A percentile compares a stretch with the other conserved stretches of the same genome.
Evolutionary conservation across 2,113 vertebrate genomes (phyloP).

Genomic region (Arvicanthis niloticus): DNA sequence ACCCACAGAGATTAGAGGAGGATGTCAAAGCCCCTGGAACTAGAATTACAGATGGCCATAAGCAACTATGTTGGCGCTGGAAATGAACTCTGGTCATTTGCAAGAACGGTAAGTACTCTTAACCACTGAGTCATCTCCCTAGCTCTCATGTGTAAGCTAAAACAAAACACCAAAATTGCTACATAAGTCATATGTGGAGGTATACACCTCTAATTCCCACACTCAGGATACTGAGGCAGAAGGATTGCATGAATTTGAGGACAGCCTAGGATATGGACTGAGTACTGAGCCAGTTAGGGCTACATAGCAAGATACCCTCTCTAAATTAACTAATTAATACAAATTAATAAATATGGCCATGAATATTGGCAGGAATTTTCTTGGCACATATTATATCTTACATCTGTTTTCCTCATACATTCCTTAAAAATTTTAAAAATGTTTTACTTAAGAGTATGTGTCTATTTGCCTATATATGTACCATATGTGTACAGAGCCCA

Average conservation of each 20-base stretch:
- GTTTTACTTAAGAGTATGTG: neutral
- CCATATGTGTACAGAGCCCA: neutral
- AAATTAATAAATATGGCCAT: neutral
- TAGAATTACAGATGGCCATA: neutral
- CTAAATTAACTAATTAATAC: neutral
- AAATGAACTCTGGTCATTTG: neutral
- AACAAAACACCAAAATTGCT: neutral
- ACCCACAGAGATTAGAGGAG: neutral
- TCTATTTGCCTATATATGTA: neutral
- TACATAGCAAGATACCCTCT: neutral
- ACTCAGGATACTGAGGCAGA: neutral
- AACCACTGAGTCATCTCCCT: neutral
- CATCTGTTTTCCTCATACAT: neutral
- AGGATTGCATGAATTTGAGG: neutral
- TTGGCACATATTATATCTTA: neutral
- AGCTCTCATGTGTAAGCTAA: neutral
- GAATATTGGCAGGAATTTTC: conserved; percentile 34
- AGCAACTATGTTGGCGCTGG: neutral
- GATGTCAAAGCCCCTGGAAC: neutral
- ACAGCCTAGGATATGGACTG: neutral
- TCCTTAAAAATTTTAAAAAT: neutral
- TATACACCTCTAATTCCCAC: neutral
- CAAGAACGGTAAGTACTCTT: neutral
- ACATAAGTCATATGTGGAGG: neutral
- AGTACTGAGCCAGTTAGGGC: neutral